Evolutionary conservation across 2,888 invertebrate species (phyloP), one percentile per base, ranked within the genome.

Genomic region (Apamea monoglypha): DNA sequence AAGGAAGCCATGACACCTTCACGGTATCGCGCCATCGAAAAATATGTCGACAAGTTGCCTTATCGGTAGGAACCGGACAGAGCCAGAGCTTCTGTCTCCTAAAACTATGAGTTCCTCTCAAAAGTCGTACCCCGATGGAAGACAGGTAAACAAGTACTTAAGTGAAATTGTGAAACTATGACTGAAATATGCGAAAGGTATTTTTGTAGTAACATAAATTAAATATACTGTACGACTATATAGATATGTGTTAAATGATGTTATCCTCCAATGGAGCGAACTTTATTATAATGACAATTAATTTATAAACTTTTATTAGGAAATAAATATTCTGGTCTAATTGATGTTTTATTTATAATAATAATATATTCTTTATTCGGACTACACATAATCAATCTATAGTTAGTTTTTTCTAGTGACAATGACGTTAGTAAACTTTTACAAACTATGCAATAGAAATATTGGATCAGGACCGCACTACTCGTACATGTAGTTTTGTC

Each of bases 1-100:
- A 97, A 98, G 84, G 99, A 99, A 87, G 98, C 98, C 16, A 98
- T 99, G 91, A 98, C 98, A 63, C 97, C 98, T 25, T 98, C 98
- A 88, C 98, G 98, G 14, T 97, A 98, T 91, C 97, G 98, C 85
- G 98, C 98, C 91, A 98, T 99, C 79, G 98, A 98, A 91, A 99
- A 99, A 93, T 98, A 98, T 78, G 96, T 99, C 71, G 97, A 97
- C 84, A 97, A 97, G 86, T 95, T 98, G 76, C 93, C 91, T 66
- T 95, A 93, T 87, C 94, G 94, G 85, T 95, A 93, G 90, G 81
- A 73, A 78, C 68, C 53, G 36, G 29, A 7, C 12, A 47, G 21
- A 56, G 12, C 36, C 36, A 21, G 5, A 56, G 16, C 25, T 44
- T 66, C 14, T 78, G 64, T 69, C 68, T 69, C 63, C 40, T 6